Conservation (phyloP, 2,888 invertebrate genomes). For the Phyllotreta striolata region DNA sequence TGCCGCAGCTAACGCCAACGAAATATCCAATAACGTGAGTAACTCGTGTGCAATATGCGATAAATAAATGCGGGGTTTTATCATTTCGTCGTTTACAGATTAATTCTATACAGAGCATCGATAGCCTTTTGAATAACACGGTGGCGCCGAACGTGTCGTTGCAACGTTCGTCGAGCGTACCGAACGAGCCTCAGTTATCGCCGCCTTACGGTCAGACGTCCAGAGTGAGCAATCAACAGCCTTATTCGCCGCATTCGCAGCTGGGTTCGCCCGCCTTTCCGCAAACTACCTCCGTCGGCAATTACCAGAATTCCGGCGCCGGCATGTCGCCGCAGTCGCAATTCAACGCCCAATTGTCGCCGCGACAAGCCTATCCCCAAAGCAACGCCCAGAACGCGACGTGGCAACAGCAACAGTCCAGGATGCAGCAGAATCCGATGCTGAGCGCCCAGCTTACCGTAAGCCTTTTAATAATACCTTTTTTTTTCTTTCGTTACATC, state of each 20-base stretch:
- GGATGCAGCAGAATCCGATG: conserved; percentile 88
- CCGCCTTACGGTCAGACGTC: conserved; percentile 61
- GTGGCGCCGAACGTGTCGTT: conserved; percentile 90
- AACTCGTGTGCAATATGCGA: neutral
- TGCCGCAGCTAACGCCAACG: conserved; percentile 62
- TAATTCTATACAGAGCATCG: conserved; percentile 74
- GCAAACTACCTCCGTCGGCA: conserved; percentile 54
- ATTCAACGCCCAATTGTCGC: conserved; percentile 66
- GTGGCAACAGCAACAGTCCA: conserved; percentile 62
- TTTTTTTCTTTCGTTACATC: neutral
- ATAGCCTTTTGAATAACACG: conserved; percentile 82
- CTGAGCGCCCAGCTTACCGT: conserved; percentile 85
- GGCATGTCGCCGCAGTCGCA: conserved; percentile 67
- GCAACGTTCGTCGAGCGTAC: conserved; percentile 71
- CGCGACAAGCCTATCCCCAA: conserved; percentile 60
- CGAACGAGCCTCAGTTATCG: conserved; percentile 67
- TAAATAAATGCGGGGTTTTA: neutral
- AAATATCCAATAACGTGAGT: conserved; percentile 46
- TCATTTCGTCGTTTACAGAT: conserved; percentile 45
- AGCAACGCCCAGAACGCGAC: conserved; percentile 46
- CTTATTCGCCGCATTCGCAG: conserved; percentile 63
- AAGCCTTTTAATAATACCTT: conserved; percentile 58
- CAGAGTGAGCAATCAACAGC: conserved; percentile 53
- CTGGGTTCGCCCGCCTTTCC: conserved; percentile 56
- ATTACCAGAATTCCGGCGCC: conserved; percentile 59